phyloP scores from a whole-genome alignment of 2,797 vertebrate species.

The Micrastur ruficollis region DNA sequence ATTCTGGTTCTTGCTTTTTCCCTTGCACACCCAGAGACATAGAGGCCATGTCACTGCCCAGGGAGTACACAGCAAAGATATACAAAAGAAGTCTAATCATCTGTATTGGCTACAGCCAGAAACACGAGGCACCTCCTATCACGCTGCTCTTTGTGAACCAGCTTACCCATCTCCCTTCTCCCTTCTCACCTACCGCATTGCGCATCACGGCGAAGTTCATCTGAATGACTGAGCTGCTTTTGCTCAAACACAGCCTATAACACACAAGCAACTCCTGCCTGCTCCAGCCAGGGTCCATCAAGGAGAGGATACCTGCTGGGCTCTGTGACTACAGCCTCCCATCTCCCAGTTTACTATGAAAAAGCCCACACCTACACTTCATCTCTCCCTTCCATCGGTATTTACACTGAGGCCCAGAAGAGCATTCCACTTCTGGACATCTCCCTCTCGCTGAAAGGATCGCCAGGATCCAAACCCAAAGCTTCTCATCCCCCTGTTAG shows the following conservation, averaged over 20 bases:
- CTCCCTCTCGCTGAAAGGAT: background rate
- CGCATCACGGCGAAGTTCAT: background rate
- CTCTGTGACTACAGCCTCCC: background rate
- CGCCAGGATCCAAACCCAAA: background rate
- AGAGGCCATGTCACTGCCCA: too few species aligned
- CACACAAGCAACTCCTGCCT: background rate
- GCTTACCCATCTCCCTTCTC: background rate
- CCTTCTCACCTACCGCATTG: accelerated
- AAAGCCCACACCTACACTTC: background rate
- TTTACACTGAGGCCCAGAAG: background rate
- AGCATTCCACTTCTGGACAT: background rate
- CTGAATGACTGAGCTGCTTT: background rate
- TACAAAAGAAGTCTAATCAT: background rate
- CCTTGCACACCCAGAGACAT: background rate
- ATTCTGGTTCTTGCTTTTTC: background rate
- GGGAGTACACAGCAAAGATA: background rate
- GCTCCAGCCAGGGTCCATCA: background rate
- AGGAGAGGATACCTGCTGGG: background rate
- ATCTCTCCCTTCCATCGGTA: background rate
- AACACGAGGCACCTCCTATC: background rate
- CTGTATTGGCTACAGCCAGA: background rate
- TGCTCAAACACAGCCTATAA: background rate
- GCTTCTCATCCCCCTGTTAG: accelerated
- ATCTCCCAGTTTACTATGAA: background rate
- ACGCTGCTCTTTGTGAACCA: background rate